Evolutionary conservation across 2,113 vertebrate genomes (phyloP).

Genomic region (Sterna hirundo): DNA sequence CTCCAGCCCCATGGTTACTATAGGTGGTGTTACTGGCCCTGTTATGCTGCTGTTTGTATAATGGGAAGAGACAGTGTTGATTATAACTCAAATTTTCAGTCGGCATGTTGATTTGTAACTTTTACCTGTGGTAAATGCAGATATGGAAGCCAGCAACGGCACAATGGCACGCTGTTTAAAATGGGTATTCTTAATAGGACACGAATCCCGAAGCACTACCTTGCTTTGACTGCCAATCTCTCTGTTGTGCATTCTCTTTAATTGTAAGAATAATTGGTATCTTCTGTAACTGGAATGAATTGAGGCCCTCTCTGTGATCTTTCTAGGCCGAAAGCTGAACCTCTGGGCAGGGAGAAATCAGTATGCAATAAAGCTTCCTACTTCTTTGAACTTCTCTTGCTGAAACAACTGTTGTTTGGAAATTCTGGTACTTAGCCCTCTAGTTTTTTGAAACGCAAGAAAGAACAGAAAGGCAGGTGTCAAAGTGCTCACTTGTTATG

Average conservation of each 20-base stretch:
- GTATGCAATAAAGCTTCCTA: slow-evolving; percentile 65
- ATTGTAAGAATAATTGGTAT: not conserved
- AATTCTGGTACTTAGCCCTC: not conserved
- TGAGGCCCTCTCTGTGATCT: not conserved
- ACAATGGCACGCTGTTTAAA: not conserved
- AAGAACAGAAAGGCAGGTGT: not conserved
- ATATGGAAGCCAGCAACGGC: not conserved
- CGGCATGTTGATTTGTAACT: not conserved
- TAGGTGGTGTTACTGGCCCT: not conserved
- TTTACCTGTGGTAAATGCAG: not conserved
- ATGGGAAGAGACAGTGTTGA: not conserved
- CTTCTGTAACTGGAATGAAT: not conserved
- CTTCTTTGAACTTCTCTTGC: not conserved
- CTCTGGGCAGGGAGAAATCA: slow-evolving; percentile 10
- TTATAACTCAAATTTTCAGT: not conserved
- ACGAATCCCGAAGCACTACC: not conserved
- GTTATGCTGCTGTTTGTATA: not conserved
- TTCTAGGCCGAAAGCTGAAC: not conserved
- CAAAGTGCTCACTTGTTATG: not conserved
- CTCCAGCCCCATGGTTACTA: not conserved
- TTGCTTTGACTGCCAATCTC: not conserved
- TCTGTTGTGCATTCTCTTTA: not conserved
- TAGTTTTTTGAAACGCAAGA: not conserved
- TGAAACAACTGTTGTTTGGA: not conserved
- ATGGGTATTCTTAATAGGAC: not conserved